phyloP scores from a whole-genome alignment of 2,888 invertebrate genomes.

The Ecliptopera silaceata region DNA sequence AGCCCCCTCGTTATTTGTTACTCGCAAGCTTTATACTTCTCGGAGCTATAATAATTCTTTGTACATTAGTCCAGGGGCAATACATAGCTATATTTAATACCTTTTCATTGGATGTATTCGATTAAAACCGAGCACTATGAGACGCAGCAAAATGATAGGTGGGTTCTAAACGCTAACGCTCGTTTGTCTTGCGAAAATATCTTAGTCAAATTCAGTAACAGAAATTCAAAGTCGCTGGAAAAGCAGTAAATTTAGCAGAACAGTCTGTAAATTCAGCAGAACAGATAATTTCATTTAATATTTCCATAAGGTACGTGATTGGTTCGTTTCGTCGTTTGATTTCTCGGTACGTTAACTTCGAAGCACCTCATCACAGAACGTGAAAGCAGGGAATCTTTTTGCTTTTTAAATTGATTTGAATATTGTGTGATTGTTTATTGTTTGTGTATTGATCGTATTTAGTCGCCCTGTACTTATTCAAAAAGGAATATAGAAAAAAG shows the following conservation, averaged over 20 bases:
- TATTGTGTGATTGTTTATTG: not conserved
- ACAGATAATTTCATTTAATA: not conserved
- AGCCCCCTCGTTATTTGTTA: conserved; percentile 15
- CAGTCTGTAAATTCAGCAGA: not conserved
- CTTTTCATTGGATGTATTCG: no score
- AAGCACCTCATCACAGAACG: not conserved
- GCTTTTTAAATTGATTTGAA: not conserved
- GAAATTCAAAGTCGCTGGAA: no score
- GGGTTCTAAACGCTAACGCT: no score
- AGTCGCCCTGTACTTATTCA: not conserved
- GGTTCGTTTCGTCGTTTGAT: not conserved
- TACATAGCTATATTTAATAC: no score
- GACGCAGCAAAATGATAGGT: no score
- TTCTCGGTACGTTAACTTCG: not conserved
- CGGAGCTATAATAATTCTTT: not conserved
- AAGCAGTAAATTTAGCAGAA: no score
- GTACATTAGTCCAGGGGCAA: not conserved
- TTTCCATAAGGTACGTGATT: not conserved
- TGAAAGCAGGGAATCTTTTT: not conserved
- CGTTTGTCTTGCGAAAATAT: no score
- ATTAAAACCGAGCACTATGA: no score
- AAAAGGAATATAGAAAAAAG: not conserved
- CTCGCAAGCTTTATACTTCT: conserved; percentile 11
- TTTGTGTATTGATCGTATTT: not conserved
- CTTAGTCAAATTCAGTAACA: no score